These are phyloP conservation scores for Seladonia tumulorum DNA, from an alignment of 2,888 invertebrate genomes.

Conservation along the genomic window DNA sequence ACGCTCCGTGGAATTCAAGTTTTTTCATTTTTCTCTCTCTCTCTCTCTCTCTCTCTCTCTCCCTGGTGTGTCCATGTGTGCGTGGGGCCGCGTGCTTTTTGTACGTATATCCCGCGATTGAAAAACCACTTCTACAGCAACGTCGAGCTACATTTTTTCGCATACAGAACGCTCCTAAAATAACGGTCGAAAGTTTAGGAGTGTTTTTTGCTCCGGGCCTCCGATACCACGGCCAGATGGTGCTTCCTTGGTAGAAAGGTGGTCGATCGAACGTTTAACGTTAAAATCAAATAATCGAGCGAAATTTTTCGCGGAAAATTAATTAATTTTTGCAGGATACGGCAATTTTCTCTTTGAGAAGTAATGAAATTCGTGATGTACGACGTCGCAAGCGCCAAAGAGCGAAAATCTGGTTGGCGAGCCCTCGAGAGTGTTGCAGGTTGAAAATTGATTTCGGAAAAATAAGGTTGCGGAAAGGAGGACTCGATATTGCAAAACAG, in stretches of 20 bases:
- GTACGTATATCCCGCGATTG: conserved; percentile 6
- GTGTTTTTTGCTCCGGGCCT: not conserved
- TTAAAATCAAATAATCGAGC: not conserved
- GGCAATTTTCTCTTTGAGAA: not conserved
- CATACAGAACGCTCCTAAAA: conserved; percentile 1
- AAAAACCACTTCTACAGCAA: conserved; percentile 4
- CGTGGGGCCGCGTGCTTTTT: not conserved
- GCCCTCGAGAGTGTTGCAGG: not conserved
- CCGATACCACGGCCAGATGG: not conserved
- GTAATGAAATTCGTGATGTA: not conserved
- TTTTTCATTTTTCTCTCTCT: conserved; percentile 12
- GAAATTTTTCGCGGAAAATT: not conserved
- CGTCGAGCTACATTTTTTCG: not conserved
- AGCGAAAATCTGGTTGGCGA: not conserved
- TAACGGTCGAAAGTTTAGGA: not conserved
- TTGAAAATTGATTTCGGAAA: conserved; percentile 10
- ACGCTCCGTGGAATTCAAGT: conserved; percentile 18
- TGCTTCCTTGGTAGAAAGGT: not conserved
- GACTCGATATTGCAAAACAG: conserved; percentile 4
- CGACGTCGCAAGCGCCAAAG: not conserved
- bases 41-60: no score
- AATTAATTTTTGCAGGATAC: no score
- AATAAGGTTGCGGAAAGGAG: conserved; percentile 2
- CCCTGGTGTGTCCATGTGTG: no score
- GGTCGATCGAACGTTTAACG: not conserved